Percentiles rank a stretch among this genome's conserved stretches.
Evolutionary conservation across 2,797 vertebrate species (phyloP).

Genomic region (Graptemys geographica): DNA sequence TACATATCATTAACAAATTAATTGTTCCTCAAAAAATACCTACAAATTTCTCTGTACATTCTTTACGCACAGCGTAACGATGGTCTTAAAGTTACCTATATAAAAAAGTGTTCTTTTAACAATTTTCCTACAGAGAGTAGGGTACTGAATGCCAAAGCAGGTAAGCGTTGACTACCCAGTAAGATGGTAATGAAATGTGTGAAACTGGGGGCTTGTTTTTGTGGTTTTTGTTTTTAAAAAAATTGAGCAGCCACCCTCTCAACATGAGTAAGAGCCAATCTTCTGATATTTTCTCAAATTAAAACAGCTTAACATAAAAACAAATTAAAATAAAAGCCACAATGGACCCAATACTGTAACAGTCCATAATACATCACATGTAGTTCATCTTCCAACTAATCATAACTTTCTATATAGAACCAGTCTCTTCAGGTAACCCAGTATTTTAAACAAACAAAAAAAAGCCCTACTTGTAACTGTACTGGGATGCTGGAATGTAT

Average conservation of each 20-base stretch:
- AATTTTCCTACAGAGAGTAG: conserved; percentile 93
- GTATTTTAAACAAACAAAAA: background rate
- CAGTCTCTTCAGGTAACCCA: conserved; percentile 33
- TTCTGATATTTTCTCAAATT: conserved; percentile 51
- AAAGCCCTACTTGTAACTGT: conserved; percentile 57
- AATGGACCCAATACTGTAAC: conserved; percentile 67
- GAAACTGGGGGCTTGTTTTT: conserved; percentile 43
- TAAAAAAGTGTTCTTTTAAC: conserved; percentile 90
- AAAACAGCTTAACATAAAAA: conserved; percentile 63
- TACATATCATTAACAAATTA: conserved; percentile 99
- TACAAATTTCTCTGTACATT: conserved; percentile 99
- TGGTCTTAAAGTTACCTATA: conserved; percentile 99
- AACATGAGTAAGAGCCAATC: conserved; percentile 57
- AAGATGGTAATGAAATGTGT: conserved; percentile 89
- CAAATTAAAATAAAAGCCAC: conserved; percentile 57
- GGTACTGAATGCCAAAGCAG: conserved; percentile 89
- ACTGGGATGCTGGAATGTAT: conserved; percentile 86
- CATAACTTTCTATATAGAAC: conserved; percentile 28
- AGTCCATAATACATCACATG: conserved; percentile 69
- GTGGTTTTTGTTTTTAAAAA: conserved; percentile 1
- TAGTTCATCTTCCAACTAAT: conserved; percentile 56
- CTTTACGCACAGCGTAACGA: conserved; percentile 99
- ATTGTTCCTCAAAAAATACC: conserved; percentile 99
- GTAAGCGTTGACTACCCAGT: conserved; percentile 86
- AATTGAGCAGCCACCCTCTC: conserved; percentile 71